Evolutionary conservation across 2,888 invertebrate genomes (phyloP), one percentile per base, ranked within the genome.

Genomic region (Melanotus villosus): DNA sequence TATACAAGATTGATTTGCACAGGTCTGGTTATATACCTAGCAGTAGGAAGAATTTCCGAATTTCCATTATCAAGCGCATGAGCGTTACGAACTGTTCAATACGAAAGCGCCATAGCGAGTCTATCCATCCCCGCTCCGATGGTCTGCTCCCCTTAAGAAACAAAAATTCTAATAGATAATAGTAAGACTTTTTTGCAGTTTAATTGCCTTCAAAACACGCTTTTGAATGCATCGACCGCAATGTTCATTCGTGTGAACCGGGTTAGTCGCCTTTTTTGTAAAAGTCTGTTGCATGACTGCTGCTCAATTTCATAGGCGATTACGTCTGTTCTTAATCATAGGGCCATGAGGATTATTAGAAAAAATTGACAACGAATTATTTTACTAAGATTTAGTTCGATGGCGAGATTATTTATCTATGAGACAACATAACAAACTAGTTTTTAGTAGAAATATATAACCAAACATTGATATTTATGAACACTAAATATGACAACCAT

Each of bases 51-150:
- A 65, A 45, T 65, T 58, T 65, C 47, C 50, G 59, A 59, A 66
- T 58, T 66, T 52, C 59, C 50, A 52, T 52, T 52, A 66, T 50
- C 41, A 21, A 52, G 66, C 68, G 71, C 71, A 68, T 68, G 67
- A 58, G 71, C 71, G 45, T 14, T 45, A 19, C 18, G 32, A 19
- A 16, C 65, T 50, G 71, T 68, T 71, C 71, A 71, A 71, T 71
- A 71, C 71, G 62, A 62, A 47, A 66, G 38, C 52, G 34, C 43
- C 10, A 45, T 34, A 34, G 52, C 4, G 66, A 57, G 43, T 45
- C 36, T 26, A 7, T 26, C 4, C 36, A 50, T 64, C 71, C 71
- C 52, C 54, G 45, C 56, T 56, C 54, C 21, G 5, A 12, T 21
- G 12, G 21, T 23, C 30, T 41, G 12, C 30, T 59, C 54, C 56